Percentiles rank a stretch among this genome's conserved stretches.
phyloP scores from a whole-genome alignment of 2,113 vertebrate genomes.

The Grantiella picta region DNA sequence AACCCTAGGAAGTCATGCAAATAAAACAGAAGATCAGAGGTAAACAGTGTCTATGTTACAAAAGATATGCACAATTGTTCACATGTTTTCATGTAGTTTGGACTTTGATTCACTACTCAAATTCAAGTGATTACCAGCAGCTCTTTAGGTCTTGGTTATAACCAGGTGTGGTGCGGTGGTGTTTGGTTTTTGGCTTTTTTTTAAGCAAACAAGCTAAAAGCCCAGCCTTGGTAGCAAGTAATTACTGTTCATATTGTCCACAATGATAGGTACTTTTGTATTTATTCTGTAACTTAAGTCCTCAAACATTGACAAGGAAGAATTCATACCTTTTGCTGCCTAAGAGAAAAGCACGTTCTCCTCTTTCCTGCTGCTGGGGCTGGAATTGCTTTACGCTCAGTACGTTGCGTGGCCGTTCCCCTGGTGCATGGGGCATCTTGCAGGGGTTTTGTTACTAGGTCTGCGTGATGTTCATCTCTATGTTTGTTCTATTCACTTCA shows the following conservation, averaged over 20 bases:
- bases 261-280: not conserved
- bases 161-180: not conserved
- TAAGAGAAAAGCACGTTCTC: not conserved
- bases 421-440: accelerated
- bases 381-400: accelerated
- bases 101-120: not conserved
- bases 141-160: not conserved
- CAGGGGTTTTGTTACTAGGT: not conserved
- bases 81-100: accelerated
- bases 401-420: not conserved
- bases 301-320: not conserved
- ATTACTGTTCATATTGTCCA: not conserved
- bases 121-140: not conserved
- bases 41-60: not conserved
- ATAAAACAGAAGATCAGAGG: not conserved
- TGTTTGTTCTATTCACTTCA: not conserved
- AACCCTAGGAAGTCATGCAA: not conserved
- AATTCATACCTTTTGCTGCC: not conserved
- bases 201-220: not conserved
- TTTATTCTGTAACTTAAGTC: not conserved
- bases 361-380: not conserved
- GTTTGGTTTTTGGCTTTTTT: not conserved
- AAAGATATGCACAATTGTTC: not conserved
- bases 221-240: not conserved
- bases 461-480: not conserved